These are phyloP conservation scores for Lasioglossum lativentre DNA, from an alignment of 2,888 invertebrate species.

Conservation along the genomic window DNA sequence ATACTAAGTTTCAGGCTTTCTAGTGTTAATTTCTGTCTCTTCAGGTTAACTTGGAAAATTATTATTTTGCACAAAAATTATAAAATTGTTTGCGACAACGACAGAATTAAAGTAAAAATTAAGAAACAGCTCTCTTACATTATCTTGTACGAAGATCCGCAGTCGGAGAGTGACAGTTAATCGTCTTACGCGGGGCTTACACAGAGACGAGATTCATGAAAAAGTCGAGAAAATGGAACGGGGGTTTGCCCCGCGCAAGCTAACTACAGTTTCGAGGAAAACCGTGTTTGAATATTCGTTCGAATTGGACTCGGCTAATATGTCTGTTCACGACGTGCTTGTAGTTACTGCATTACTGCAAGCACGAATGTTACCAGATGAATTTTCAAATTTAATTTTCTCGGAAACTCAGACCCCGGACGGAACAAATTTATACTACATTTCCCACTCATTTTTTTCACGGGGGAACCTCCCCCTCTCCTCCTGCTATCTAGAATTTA, in stretches of 20 bases:
- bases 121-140: no score
- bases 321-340: not conserved
- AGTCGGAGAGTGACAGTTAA: not conserved
- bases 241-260: not conserved
- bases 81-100: no score
- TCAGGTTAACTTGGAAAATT: no score
- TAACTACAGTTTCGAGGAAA: not conserved
- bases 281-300: conserved; percentile 10
- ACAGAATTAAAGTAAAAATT: no score
- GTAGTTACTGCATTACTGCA: not conserved
- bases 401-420: not conserved
- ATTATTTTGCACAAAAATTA: no score
- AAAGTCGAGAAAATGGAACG: not conserved
- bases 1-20: no score
- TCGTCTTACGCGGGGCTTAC: not conserved
- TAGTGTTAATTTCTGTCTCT: no score
- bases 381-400: conserved; percentile 15
- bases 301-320: conserved; percentile 10
- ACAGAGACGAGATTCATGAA: not conserved
- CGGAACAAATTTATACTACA: conserved; percentile 1
- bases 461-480: not conserved
- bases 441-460: not conserved
- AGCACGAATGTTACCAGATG: conserved; percentile 4
- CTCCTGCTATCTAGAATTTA: not conserved
- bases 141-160: not conserved